Evolutionary conservation across 2,888 invertebrate genomes (phyloP), one percentile per base, ranked within the genome.

Genomic region (Euplexia lucipara): DNA sequence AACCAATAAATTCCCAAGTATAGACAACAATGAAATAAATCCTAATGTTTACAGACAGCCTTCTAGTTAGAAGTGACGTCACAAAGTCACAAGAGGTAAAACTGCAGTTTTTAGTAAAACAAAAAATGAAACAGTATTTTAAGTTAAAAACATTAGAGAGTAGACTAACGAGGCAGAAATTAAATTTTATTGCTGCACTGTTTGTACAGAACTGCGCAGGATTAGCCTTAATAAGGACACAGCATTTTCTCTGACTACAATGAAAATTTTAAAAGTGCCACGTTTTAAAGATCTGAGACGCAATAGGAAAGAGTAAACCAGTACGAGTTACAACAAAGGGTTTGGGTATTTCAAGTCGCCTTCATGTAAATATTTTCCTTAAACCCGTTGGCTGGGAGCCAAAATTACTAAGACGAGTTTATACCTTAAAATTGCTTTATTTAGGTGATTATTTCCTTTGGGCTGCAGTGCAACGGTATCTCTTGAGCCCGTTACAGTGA

Each of bases 301-400:
- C 82, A 78, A 57, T 66, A 65, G 71, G 58, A 71, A 77, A 83
- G 59, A 81, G 79, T 69, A 75, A 26, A 26, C 26, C 5, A 79
- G 80, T 80, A 71, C 77, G 78, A 78, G 74, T 75, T 75, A 78
- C 68, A 76, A 88, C 86, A 88, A 90, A 88, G 87, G 86, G 80
- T 83, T 83, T 81, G 54, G 58, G 73, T 75, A 78, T 78, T 78
- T 72, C 69, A 76, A 79, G 72, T 78, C 77, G 68, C 72, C 69
- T 72, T 82, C 81, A 81, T 83, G 83, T 84, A 87, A 90, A 91
- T 89, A 86, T 88, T 87, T 87, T 87, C 85, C 83, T 87, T 86
- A 83, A 83, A 86, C 83, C 78, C 72, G 30, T 83, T 91, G 91
- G 88, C 86, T 60, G 39, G 44, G 26, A 56, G 88, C 91, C 91